phyloP scores from a whole-genome alignment of 1,140 invertebrate genomes.

The Halyomorpha halys region DNA sequence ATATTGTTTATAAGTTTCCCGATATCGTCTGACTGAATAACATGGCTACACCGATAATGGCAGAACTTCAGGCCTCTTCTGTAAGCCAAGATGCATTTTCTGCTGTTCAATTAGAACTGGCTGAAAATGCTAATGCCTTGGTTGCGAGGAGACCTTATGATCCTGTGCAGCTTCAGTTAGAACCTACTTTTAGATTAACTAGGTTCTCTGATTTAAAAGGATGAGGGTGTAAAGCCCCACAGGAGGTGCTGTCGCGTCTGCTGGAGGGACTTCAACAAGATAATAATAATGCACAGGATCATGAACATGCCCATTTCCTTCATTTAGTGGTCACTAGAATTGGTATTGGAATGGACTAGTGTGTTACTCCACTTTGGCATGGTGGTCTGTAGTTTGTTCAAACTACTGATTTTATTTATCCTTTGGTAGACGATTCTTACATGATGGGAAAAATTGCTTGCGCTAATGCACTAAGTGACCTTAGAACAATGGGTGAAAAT shows the following conservation, averaged over 20 bases:
- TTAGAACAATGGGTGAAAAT: slow-evolving; percentile 98
- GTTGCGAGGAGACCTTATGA: slow-evolving; percentile 83
- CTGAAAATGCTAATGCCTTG: slow-evolving; percentile 66
- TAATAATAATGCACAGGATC: slow-evolving; percentile 64
- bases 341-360: slow-evolving; percentile 85
- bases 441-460: slow-evolving; percentile 98
- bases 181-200: slow-evolving; percentile 86
- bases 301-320: slow-evolving; percentile 76
- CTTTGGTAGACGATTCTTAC: slow-evolving; percentile 95
- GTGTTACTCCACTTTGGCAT: slow-evolving; percentile 81
- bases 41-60: slow-evolving; percentile 35
- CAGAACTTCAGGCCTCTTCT: slow-evolving; percentile 39
- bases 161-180: slow-evolving; percentile 88
- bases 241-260: slow-evolving; percentile 89
- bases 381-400: slow-evolving; percentile 90
- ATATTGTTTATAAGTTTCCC: neutral
- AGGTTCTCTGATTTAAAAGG: slow-evolving; percentile 96
- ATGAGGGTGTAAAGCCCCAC: slow-evolving; percentile 98
- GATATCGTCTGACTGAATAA: neutral
- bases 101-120: slow-evolving; percentile 71
- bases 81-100: slow-evolving; percentile 61
- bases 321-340: slow-evolving; percentile 79
- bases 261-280: slow-evolving; percentile 89
- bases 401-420: slow-evolving; percentile 98
- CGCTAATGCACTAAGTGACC: slow-evolving; percentile 95